Conservation (phyloP, 1,140 invertebrate species). For the Scaptodrosophila lebanonensis region DNA sequence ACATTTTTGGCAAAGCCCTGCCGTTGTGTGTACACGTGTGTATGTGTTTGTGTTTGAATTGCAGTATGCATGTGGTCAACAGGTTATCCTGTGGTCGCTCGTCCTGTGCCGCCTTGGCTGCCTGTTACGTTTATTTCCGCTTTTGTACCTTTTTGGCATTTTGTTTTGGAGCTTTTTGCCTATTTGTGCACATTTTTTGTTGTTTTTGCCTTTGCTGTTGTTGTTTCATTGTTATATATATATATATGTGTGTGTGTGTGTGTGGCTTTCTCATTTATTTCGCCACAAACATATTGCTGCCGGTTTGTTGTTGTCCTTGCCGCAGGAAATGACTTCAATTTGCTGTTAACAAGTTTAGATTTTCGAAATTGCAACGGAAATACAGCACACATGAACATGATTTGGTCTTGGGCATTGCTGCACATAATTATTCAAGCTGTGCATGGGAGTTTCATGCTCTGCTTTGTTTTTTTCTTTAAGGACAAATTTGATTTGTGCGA, state of each 20-base stretch:
- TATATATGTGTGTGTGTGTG: conserved; percentile 44
- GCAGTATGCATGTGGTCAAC: conserved; percentile 73
- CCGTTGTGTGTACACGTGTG: conserved; percentile 20
- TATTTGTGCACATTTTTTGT: conserved; percentile 25
- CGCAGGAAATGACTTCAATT: conserved; percentile 73
- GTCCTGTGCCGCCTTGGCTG: conserved; percentile 31
- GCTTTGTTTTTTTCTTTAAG: too few species aligned
- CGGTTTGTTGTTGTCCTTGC: conserved; percentile 30
- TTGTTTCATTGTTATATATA: conserved; percentile 21
- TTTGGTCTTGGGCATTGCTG: conserved; percentile 58
- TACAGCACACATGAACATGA: conserved; percentile 73
- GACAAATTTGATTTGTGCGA: too few species aligned
- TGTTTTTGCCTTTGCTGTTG: too few species aligned
- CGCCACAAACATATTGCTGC: conserved; percentile 46
- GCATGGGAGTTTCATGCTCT: conserved; percentile 7
- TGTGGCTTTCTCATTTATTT: conserved; percentile 73
- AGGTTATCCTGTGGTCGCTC: conserved; percentile 62
- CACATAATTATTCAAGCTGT: conserved; percentile 61
- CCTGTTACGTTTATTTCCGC: conserved; percentile 70
- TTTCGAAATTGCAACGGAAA: conserved; percentile 73
- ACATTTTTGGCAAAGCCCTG: conserved; percentile 69
- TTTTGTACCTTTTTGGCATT: conserved; percentile 74
- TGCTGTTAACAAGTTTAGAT: conserved; percentile 75
- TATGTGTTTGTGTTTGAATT: conserved; percentile 36
- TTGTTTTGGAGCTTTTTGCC: conserved; percentile 47